These are phyloP conservation scores for Leuctra nigra DNA, from an alignment of 2,888 invertebrate species.

Conservation along the genomic window DNA sequence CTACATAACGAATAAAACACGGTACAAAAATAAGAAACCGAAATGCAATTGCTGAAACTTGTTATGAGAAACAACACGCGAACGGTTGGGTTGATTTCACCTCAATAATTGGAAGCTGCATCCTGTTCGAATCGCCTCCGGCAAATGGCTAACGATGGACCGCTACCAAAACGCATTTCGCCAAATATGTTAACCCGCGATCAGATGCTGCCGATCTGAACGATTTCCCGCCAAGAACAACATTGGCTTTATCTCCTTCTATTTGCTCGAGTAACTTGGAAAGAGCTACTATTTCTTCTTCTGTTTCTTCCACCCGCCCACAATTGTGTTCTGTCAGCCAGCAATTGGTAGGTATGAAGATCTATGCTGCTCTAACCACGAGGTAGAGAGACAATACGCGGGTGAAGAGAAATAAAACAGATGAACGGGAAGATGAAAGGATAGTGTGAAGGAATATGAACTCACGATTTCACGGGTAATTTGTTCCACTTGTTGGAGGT, in stretches of 20 bases:
- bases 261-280: too few relatives aligned
- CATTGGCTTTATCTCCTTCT: too few relatives aligned
- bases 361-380: neutral
- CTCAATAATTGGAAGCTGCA: neutral
- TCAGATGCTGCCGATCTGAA: too few relatives aligned
- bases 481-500: constrained; percentile 1
- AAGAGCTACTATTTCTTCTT: too few relatives aligned
- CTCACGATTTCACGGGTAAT: constrained; percentile 9
- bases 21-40: neutral
- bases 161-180: too few relatives aligned
- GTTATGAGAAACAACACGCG: neutral
- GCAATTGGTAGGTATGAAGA: neutral
- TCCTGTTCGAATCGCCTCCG: neutral
- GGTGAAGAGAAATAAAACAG: neutral
- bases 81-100: neutral
- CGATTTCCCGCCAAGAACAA: too few relatives aligned
- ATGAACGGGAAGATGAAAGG: neutral
- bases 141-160: too few relatives aligned
- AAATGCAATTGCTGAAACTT: neutral
- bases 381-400: neutral
- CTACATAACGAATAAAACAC: neutral
- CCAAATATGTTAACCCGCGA: too few relatives aligned
- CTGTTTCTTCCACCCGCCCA: neutral
- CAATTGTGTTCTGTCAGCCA: too few relatives aligned
- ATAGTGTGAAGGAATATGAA: neutral